Evolutionary conservation across 2,113 vertebrate species (phyloP).

Genomic region (Peromyscus maniculatus): DNA sequence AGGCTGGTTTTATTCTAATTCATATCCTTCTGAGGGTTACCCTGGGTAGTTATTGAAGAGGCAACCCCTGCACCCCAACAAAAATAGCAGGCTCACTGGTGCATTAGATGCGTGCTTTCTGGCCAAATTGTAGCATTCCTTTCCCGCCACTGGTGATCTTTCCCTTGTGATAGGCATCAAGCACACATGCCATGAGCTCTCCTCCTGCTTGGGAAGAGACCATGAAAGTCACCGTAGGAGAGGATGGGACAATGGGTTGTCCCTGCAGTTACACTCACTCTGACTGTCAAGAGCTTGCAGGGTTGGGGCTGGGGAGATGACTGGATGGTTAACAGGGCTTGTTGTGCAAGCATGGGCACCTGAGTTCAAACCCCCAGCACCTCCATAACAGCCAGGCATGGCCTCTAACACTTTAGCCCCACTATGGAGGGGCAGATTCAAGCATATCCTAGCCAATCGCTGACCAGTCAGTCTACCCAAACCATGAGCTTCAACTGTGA

Average conservation of each 20-base stretch:
- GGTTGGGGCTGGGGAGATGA: neutral
- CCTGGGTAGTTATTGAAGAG: neutral
- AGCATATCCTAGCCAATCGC: neutral
- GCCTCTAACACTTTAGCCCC: neutral
- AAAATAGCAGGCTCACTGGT: neutral
- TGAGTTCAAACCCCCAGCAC: neutral
- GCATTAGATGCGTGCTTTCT: neutral
- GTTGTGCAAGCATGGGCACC: neutral
- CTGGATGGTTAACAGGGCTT: neutral
- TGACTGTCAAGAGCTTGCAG: neutral
- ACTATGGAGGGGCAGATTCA: neutral
- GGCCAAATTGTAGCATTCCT: neutral
- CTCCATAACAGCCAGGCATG: neutral
- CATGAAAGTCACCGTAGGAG: neutral
- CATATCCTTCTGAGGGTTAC: neutral
- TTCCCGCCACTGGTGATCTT: neutral
- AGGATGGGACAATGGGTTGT: neutral
- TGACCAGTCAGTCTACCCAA: neutral
- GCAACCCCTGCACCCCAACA: neutral
- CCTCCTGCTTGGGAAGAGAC: neutral
- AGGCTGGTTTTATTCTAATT: slow-evolving; percentile 8
- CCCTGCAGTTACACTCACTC: neutral
- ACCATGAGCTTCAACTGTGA: neutral
- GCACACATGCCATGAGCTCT: rapidly evolving
- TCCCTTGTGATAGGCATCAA: rapidly evolving